Base-by-base conservation (phyloP, 2,113 vertebrate species). In the Ptilonorhynchus violaceus region DNA sequence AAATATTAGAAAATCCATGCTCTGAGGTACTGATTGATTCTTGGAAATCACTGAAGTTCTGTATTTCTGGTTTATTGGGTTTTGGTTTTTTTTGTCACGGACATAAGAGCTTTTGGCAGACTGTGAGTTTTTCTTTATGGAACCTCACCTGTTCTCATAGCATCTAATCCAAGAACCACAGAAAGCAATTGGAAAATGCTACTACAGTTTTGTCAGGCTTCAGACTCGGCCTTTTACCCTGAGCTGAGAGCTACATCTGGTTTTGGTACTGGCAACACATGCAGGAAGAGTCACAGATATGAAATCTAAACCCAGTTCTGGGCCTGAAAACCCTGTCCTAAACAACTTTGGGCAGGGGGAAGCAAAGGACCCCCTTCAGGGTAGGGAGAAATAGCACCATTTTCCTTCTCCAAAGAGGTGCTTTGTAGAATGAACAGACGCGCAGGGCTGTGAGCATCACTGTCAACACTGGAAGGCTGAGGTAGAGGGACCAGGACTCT, bases 31-130 rank as follows among this genome's bases (percentile, higher is more conserved):
- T 44, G 74, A 33, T 7, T 91, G 42, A 64, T n/a, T 58, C 62
- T 85, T 93, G 82, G 84, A 96, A 95, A 33, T 58, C 8, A 63
- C n/a, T 83, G 47, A 55, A 74, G 66, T 62, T 19, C 7, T 66
- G 75, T 53, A 8, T 85, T 88, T 66, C 30, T 66, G 33, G 3
- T 64, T 93, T 19, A 18, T 18, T 18, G 13, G 11, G 3, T 27
- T 30, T 50, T 39, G 9, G 5, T 11, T 11, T 39, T 59, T 69
- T 27, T 75, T 8, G 10, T n/a, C 7, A 44, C 35, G 37, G 14
- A 55, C 23, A 56, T 10, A 67, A 88, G 18, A 6, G 6, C 3
- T 96, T 92, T 86, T 97, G 85, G 55, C 75, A 62, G 47, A 11
- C 30, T 24, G 30, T 1, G 2, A 79, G 39, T 47, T 86, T 82